These are phyloP conservation scores for roundworm (Caenorhabditis elegans) DNA, from an alignment of 1,140 invertebrate genomes.

Conservation along the genomic window DNA sequence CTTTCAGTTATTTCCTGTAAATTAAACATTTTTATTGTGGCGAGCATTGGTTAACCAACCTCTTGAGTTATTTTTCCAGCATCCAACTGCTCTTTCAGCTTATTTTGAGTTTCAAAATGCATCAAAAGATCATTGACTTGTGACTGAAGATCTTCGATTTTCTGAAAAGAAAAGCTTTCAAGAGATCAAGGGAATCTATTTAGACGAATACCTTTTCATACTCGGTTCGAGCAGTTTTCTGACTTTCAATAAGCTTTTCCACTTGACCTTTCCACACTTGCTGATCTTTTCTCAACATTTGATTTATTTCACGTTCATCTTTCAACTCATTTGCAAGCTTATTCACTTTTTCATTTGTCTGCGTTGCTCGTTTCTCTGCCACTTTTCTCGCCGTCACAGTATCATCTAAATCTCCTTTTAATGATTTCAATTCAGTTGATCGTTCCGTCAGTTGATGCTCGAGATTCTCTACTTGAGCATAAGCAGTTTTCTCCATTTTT, in stretches of 20 bases:
- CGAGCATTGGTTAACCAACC: no score
- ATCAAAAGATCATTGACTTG: conserved; percentile 94
- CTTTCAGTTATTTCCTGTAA: conserved; percentile 6
- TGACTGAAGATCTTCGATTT: conserved; percentile 81
- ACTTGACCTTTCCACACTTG: conserved; percentile 76
- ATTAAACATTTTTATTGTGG: no score
- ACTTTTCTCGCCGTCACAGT: conserved; percentile 59
- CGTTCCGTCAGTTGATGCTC: conserved; percentile 41
- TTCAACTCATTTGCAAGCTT: conserved; percentile 71
- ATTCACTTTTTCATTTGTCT: conserved; percentile 11
- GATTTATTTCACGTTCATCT: conserved; percentile 79
- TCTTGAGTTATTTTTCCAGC: conserved; percentile 16
- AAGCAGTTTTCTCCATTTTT: conserved; percentile 49
- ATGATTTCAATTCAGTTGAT: background rate
- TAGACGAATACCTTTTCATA: conserved; percentile 1
- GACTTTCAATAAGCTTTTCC: conserved; percentile 70
- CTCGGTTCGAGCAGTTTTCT: background rate
- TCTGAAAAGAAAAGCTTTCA: conserved; percentile 66
- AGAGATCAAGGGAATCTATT: background rate
- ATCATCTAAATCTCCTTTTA: conserved; percentile 49
- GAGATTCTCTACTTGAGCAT: conserved; percentile 45
- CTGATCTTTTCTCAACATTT: conserved; percentile 78
- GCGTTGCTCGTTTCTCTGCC: conserved; percentile 60
- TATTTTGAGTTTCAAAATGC: conserved; percentile 80
- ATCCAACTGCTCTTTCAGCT: conserved; percentile 47